Conservation (phyloP, 2,888 invertebrate genomes). For the Spodoptera littoralis region DNA sequence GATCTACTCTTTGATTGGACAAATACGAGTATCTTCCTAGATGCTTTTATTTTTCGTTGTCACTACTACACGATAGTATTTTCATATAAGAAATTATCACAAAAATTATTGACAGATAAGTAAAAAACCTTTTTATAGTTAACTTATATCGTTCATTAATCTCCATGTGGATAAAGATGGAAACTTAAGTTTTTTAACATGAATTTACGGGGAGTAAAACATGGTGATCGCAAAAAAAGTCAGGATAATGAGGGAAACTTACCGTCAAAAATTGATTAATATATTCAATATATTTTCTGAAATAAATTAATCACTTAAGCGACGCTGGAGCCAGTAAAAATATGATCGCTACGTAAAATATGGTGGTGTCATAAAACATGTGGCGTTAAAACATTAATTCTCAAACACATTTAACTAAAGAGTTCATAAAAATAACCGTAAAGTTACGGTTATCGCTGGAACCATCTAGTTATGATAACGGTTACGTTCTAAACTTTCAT, state of each 20-base stretch:
- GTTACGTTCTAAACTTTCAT: slow-evolving; percentile 11
- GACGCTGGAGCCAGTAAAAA: slow-evolving; percentile 14
- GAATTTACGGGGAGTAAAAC: too few species aligned
- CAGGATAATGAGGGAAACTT: too few species aligned
- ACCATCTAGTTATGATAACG: slow-evolving; percentile 1
- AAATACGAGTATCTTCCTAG: slow-evolving; percentile 1
- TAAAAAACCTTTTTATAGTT: too few species aligned
- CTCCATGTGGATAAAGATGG: too few species aligned
- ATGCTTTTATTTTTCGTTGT: not conserved
- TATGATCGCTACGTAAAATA: slow-evolving; percentile 5
- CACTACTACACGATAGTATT: not conserved
- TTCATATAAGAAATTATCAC: too few species aligned
- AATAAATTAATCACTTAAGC: slow-evolving; percentile 4
- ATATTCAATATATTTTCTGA: not conserved
- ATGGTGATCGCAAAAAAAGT: too few species aligned
- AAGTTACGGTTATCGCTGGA: slow-evolving; percentile 13
- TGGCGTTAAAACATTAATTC: slow-evolving; percentile 7
- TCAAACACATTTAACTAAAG: slow-evolving; percentile 9
- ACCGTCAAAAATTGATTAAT: too few species aligned
- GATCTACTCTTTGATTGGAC: slow-evolving; percentile 4
- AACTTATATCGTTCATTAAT: too few species aligned
- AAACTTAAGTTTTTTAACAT: too few species aligned
- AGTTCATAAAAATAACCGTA: slow-evolving; percentile 30
- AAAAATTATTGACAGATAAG: too few species aligned
- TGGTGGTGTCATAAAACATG: slow-evolving; percentile 18